Base-by-base conservation (phyloP, 2,113 vertebrate genomes). In the Salvelinus namaycush region DNA sequence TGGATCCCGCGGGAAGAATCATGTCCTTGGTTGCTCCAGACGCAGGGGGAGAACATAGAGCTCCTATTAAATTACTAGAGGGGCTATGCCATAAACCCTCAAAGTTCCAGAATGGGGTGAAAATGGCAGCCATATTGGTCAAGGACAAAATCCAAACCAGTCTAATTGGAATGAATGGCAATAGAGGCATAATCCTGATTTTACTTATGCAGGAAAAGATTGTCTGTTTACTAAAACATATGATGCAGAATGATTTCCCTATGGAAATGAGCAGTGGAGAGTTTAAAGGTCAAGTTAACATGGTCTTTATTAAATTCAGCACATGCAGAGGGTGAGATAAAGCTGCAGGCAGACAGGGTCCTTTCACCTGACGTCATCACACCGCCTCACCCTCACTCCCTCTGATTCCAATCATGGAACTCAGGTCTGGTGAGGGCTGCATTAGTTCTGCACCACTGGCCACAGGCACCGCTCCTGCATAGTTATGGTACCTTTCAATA, bases 361-460 rank as follows among this genome's bases (percentile, higher is more conserved):
- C 27, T 68, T 68, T 68, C 13, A 20, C 18, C 4, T 12, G 5
- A 20, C 31, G 5, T 57, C 67, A 20, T 75, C 44, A 13, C 18
- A 16, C 26, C 8, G 14, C 14, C 71, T 31, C 67, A 18, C 31
- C 34, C 14, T 34, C 26, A 20, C 67, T 68, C 67, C 6, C 29
- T 18, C 18, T 51, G 22, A 7, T 5, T 73, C 29, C 24, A 66
- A 66, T 66, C 26, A 31, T 14, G 22, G 26, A 13, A 67, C 27
- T 67, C 12, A 29, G 65, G 24, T 29, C 27, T 67, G 26, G 65
- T 12, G 65, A 67, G 13, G 65, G 26, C 4, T 67, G 65, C 26
- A 67, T 67, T 67, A 67, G 65, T 16, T 67, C 65, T 29, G 27
- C 65, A 67, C 13, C 65, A 67, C 1, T 67, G 65, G 27, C 65